phyloP scores from a whole-genome alignment of 64 coral and sea anemone genomes.

The Pocillopora verrucosa region DNA sequence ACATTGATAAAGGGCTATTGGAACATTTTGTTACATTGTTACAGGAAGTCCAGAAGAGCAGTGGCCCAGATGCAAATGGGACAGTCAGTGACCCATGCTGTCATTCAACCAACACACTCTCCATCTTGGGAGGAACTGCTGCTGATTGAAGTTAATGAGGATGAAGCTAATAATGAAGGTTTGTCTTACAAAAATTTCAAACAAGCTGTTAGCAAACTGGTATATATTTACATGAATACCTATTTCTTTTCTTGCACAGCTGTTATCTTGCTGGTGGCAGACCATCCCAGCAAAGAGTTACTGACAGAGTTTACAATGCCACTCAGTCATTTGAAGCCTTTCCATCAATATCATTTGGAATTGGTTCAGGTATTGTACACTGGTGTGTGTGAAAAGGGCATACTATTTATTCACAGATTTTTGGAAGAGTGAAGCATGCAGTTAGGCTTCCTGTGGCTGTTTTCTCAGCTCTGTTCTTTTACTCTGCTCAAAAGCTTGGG shows the following conservation, averaged over 20 bases:
- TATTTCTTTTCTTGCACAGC: slow-evolving; percentile 38
- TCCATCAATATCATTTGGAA: slow-evolving; percentile 78
- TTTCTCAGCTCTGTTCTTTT: too few relatives aligned
- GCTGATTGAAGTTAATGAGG: slow-evolving; percentile 60
- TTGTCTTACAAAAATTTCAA: not conserved
- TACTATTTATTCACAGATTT: too few relatives aligned
- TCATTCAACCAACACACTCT: slow-evolving; percentile 65
- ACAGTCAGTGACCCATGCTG: slow-evolving; percentile 74
- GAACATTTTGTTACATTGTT: not conserved
- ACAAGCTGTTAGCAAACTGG: not conserved
- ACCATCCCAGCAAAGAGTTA: slow-evolving; percentile 79
- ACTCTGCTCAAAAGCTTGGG: too few relatives aligned
- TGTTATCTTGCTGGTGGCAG: slow-evolving; percentile 62
- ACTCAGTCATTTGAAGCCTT: slow-evolving; percentile 64
- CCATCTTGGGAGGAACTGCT: slow-evolving; percentile 75
- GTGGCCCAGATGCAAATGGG: slow-evolving; percentile 10
- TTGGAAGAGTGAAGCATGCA: too few relatives aligned
- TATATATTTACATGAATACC: not conserved
- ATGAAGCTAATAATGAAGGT: slow-evolving; percentile 75
- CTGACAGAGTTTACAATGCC: slow-evolving; percentile 78
- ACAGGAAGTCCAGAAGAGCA: slow-evolving; percentile 54
- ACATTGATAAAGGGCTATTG: not conserved
- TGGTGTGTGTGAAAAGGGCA: too few relatives aligned
- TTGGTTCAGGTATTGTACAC: slow-evolving; percentile 67
- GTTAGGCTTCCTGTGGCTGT: too few relatives aligned